Evolutionary conservation across 2,113 vertebrate genomes (phyloP).

Genomic region (Sander lucioperca): DNA sequence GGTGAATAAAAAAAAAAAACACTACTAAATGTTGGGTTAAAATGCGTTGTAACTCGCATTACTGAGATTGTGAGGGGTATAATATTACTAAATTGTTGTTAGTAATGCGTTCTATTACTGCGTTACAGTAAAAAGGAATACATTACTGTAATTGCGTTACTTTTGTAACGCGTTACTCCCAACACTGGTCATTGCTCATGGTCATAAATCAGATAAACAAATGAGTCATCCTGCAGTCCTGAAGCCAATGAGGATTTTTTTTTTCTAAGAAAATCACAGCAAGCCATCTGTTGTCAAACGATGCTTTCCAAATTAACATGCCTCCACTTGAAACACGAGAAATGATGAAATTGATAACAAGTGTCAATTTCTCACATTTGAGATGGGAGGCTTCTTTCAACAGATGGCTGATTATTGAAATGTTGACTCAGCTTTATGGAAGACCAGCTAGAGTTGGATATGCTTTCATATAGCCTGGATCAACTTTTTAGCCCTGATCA

Average conservation of each 20-base stretch:
- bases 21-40: too few species aligned
- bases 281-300: conserved; percentile 67
- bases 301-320: conserved; percentile 57
- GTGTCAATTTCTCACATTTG: conserved; percentile 56
- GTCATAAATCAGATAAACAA: conserved; percentile 58
- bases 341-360: conserved; percentile 66
- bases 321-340: conserved; percentile 44
- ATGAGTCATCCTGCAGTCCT: conserved; percentile 54
- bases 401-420: conserved; percentile 59
- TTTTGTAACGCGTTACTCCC: too few species aligned
- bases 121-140: too few species aligned
- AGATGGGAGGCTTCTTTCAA: conserved; percentile 37
- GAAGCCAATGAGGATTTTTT: conserved; percentile 40
- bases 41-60: too few species aligned
- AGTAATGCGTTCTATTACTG: too few species aligned
- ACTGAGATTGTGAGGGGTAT: too few species aligned
- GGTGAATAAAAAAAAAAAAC: too few species aligned
- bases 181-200: conserved; percentile 32
- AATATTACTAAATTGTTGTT: too few species aligned
- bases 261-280: conserved; percentile 53
- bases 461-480: conserved; percentile 19
- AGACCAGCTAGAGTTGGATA: conserved; percentile 45
- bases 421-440: conserved; percentile 44
- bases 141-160: too few species aligned
- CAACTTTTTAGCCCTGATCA: conserved; percentile 30